Percentiles rank a stretch among this genome's conserved stretches.
Conservation (phyloP, 2,797 vertebrate species). For the Protosalanx chinensis region DNA sequence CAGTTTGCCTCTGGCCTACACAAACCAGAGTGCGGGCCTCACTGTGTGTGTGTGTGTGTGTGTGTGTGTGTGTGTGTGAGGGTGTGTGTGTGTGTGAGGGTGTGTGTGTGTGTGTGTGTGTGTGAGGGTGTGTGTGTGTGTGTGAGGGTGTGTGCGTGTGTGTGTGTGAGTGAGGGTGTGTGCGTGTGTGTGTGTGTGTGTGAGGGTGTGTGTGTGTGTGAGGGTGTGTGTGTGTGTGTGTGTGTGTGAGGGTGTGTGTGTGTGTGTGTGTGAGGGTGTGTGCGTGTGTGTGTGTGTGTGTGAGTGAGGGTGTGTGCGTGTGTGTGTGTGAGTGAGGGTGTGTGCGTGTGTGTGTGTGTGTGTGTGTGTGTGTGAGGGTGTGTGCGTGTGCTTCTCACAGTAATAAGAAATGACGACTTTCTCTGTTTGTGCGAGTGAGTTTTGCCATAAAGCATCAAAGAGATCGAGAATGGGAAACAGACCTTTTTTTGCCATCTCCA, state of each 20-base stretch:
- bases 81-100: not conserved
- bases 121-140: not conserved
- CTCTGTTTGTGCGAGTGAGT: too few relatives aligned
- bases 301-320: slow-evolving; percentile 8
- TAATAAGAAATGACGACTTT: not conserved
- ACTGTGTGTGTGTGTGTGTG: not conserved
- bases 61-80: slow-evolving; percentile 7
- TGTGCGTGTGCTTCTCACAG: not conserved
- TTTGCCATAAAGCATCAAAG: too few relatives aligned
- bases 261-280: slow-evolving; percentile 8
- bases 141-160: slow-evolving; percentile 6
- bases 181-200: slow-evolving; percentile 8
- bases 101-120: not conserved
- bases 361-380: too few relatives aligned
- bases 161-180: slow-evolving; percentile 1
- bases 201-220: slow-evolving; percentile 11
- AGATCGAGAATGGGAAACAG: not conserved
- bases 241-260: slow-evolving; percentile 8
- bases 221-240: slow-evolving; percentile 5
- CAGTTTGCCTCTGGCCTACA: slow-evolving; percentile 10
- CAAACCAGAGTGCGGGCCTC: not conserved
- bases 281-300: slow-evolving; percentile 1
- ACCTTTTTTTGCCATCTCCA: not conserved
- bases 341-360: slow-evolving; percentile 12
- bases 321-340: slow-evolving; percentile 5